These are phyloP conservation scores for Aphodius sticticus DNA, from an alignment of 2,888 invertebrate species.

Conservation along the genomic window DNA sequence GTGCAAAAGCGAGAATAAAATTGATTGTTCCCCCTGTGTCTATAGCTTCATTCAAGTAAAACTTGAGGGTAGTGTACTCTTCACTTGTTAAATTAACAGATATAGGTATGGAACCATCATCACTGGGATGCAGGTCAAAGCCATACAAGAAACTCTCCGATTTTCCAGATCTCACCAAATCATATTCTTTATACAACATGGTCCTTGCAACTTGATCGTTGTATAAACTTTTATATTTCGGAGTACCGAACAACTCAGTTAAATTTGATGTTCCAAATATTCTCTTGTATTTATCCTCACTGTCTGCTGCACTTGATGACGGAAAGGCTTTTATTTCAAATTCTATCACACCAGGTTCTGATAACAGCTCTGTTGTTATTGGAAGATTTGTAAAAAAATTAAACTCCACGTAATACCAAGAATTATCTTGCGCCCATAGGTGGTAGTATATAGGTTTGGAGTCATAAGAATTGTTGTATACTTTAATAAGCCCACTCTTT, in stretches of 20 bases:
- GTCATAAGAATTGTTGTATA: slow-evolving; percentile 27
- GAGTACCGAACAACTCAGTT: slow-evolving; percentile 15
- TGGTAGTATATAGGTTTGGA: slow-evolving; percentile 30
- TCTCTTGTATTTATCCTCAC: background rate
- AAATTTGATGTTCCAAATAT: slow-evolving; percentile 15
- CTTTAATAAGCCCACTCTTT: slow-evolving; percentile 50
- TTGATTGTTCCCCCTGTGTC: slow-evolving; percentile 85
- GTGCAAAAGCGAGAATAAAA: slow-evolving; percentile 74
- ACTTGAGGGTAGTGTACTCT: slow-evolving; percentile 71
- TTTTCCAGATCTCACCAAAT: slow-evolving; percentile 67
- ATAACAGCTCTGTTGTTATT: slow-evolving; percentile 6
- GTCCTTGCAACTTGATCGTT: slow-evolving; percentile 27
- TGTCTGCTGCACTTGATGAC: slow-evolving; percentile 24
- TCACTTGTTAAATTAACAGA: slow-evolving; percentile 73
- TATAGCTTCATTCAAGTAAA: slow-evolving; percentile 72
- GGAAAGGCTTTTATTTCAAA: slow-evolving; percentile 38
- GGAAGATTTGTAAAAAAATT: slow-evolving; percentile 43
- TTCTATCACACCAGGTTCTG: slow-evolving; percentile 30
- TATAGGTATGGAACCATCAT: slow-evolving; percentile 70
- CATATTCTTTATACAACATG: slow-evolving; percentile 53
- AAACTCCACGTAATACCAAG: slow-evolving; percentile 68
- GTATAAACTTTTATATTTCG: slow-evolving; percentile 22
- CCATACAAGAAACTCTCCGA: slow-evolving; percentile 80
- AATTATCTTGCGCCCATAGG: slow-evolving; percentile 64
- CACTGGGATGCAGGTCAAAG: slow-evolving; percentile 71